Evolutionary conservation across 2,113 vertebrate genomes (phyloP).

Genomic region (Dinomys branickii): DNA sequence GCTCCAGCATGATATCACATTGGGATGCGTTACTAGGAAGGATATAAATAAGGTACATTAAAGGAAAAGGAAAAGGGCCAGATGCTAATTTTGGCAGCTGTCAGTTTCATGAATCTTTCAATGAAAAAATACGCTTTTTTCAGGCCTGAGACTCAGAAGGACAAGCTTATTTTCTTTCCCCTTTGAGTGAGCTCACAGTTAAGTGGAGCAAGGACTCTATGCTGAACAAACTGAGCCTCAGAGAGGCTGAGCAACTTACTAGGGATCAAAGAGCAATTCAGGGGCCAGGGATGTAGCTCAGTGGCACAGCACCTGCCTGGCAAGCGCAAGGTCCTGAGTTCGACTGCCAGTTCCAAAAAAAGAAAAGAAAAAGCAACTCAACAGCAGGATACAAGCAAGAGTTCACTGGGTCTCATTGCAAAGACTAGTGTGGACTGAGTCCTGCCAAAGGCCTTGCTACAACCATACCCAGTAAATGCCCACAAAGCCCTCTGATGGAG

Average conservation of each 20-base stretch:
- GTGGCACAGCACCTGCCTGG: no score
- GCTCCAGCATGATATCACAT: not conserved
- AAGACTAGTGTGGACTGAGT: not conserved
- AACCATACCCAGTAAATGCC: not conserved
- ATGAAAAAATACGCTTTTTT: not conserved
- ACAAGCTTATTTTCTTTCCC: constrained; percentile 1
- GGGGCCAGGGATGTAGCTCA: not conserved
- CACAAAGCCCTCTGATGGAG: not conserved
- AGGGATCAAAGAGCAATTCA: not conserved
- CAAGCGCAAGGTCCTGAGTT: no score
- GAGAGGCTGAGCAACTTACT: constrained; percentile 9
- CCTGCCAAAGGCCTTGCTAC: not conserved
- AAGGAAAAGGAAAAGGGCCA: constrained; percentile 22
- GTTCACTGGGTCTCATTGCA: not conserved
- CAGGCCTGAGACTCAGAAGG: not conserved
- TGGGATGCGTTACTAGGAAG: not conserved
- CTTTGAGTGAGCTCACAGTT: constrained; percentile 57
- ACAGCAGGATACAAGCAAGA: not conserved
- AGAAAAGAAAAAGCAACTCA: not conserved
- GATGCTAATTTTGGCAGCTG: constrained; percentile 59
- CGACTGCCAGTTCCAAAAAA: no score
- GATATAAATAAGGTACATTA: not conserved
- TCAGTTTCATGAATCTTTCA: constrained; percentile 34
- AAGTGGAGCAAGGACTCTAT: not conserved
- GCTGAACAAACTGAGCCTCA: constrained; percentile 4